phyloP scores from a whole-genome alignment of 2,797 vertebrate genomes.

The Oreochromis mossambicus region DNA sequence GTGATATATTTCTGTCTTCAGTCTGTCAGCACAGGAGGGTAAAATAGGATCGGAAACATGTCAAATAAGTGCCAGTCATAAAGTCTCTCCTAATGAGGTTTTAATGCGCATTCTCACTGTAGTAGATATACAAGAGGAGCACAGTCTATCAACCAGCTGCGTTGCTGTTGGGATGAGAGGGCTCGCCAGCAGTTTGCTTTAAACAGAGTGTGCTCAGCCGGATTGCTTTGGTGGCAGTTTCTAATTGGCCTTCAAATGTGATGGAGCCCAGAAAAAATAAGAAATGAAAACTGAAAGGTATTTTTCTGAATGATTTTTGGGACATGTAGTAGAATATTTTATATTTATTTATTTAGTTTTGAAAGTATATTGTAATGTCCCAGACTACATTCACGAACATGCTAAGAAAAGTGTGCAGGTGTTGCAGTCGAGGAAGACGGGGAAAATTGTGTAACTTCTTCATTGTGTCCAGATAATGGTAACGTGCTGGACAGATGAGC shows the following conservation, averaged over 20 bases:
- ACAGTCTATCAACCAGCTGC: background rate
- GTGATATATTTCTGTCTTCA: background rate
- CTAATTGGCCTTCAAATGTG: slow-evolving; percentile 38
- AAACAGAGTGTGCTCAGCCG: background rate
- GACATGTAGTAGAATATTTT: background rate
- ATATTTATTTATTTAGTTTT: background rate
- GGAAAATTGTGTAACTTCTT: background rate
- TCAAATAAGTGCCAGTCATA: too few species aligned
- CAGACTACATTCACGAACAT: background rate
- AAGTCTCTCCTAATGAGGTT: too few species aligned
- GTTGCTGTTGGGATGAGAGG: background rate
- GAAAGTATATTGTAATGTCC: rapidly evolving
- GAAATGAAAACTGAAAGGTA: background rate
- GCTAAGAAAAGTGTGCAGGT: background rate
- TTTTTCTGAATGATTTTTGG: background rate
- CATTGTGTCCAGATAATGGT: background rate
- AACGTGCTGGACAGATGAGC: background rate
- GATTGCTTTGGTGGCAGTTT: background rate
- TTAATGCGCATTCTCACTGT: background rate
- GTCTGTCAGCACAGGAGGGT: too few species aligned
- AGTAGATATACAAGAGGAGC: background rate
- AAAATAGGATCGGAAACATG: too few species aligned
- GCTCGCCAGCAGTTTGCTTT: slow-evolving; percentile 7
- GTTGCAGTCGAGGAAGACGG: background rate
- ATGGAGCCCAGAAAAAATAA: background rate